Percentiles rank a stretch among this genome's conserved stretches.
Conservation (phyloP, 2,797 vertebrate species). For the Sebastes hubbsi region DNA sequence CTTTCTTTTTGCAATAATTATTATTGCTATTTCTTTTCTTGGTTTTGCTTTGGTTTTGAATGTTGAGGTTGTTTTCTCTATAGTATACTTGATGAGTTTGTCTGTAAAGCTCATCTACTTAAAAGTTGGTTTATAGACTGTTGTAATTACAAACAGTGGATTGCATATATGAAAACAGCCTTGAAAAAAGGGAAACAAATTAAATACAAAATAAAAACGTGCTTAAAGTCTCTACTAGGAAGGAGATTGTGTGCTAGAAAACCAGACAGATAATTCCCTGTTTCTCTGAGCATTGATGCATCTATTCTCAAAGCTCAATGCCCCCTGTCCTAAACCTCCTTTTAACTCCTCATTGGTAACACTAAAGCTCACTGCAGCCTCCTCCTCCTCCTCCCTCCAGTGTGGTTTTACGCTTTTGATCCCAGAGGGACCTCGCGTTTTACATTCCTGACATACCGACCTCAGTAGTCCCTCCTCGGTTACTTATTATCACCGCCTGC, state of each 20-base stretch:
- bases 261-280: background rate
- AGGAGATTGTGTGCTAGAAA: background rate
- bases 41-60: no score
- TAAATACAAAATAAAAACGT: no score
- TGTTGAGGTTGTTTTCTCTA: no score
- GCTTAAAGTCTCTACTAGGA: background rate
- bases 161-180: no score
- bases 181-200: no score
- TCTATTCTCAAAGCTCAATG: background rate
- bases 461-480: slow-evolving; percentile 85
- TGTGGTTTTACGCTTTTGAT: slow-evolving; percentile 86
- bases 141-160: no score
- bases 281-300: background rate
- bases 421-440: slow-evolving; percentile 90
- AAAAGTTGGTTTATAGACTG: no score
- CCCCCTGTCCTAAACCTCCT: background rate
- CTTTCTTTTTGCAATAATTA: no score
- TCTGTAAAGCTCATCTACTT: no score
- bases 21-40: no score
- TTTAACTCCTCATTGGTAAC: slow-evolving; percentile 30
- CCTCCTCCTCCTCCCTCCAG: slow-evolving; percentile 37
- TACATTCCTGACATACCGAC: slow-evolving; percentile 93
- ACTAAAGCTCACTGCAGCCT: slow-evolving; percentile 31
- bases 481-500: slow-evolving; percentile 83
- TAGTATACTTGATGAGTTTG: no score